Percentiles rank a stretch among this genome's conserved stretches.
Evolutionary conservation across 2,113 vertebrate species (phyloP).

Genomic region (Chloropsis hardwickii): DNA sequence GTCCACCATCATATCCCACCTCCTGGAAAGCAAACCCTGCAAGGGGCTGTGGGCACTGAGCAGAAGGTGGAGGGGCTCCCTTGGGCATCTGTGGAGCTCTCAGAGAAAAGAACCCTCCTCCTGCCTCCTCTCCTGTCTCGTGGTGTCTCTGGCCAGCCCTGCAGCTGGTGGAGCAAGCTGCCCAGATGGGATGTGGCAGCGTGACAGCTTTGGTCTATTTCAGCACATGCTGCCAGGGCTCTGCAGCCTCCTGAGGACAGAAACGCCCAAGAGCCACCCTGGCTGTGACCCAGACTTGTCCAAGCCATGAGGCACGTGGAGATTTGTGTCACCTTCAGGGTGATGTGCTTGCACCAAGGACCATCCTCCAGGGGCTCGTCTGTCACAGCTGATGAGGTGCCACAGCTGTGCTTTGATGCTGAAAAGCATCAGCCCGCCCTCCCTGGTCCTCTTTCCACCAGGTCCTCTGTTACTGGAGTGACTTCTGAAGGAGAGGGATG

Average conservation of each 20-base stretch:
- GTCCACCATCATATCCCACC: not conserved
- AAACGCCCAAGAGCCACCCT: not conserved
- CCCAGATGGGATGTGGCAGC: not conserved
- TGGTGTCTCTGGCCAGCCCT: not conserved
- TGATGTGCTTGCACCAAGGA: not conserved
- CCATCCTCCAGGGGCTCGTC: rapidly evolving
- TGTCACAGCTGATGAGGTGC: not conserved
- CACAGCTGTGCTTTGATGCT: not conserved
- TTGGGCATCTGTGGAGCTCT: not conserved
- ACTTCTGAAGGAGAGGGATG: not conserved
- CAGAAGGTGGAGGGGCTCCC: not conserved
- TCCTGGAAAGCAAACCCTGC: not conserved
- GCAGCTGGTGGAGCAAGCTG: rapidly evolving
- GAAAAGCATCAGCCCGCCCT: not conserved
- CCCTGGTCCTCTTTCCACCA: not conserved
- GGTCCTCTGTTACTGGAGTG: not conserved
- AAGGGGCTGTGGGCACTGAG: not conserved
- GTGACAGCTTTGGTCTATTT: not conserved
- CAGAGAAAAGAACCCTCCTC: not conserved
- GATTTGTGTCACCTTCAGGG: not conserved
- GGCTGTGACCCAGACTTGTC: rapidly evolving
- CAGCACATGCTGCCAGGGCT: not conserved
- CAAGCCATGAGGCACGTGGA: rapidly evolving
- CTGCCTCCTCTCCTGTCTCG: not conserved
- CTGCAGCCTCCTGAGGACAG: not conserved